phyloP scores from a whole-genome alignment of 2,888 invertebrate species.

The Drosophila barbarae region DNA sequence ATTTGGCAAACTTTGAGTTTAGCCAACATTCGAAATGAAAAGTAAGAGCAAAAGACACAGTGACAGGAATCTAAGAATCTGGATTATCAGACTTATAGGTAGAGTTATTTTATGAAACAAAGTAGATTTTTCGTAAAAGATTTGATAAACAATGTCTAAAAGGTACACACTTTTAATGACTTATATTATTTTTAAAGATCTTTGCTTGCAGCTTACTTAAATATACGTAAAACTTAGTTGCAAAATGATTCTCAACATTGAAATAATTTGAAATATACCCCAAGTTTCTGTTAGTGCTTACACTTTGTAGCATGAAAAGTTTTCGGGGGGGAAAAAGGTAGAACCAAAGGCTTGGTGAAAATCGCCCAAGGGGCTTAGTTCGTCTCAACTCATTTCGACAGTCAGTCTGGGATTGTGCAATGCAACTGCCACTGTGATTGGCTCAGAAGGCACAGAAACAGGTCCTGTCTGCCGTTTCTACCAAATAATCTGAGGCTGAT shows the following conservation, averaged over 20 bases:
- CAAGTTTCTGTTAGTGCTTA: neutral
- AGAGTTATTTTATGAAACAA: neutral
- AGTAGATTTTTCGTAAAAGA: neutral
- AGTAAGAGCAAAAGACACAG: conserved; percentile 4
- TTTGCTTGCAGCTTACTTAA: neutral
- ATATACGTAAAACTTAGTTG: neutral
- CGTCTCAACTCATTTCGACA: conserved; percentile 12
- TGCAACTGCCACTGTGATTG: conserved; percentile 25
- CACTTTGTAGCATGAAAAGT: conserved; percentile 3
- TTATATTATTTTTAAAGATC: neutral
- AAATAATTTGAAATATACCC: too few species aligned
- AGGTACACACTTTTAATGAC: neutral
- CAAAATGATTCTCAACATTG: neutral
- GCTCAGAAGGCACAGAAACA: conserved; percentile 24
- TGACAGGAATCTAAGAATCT: neutral
- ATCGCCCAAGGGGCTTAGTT: conserved; percentile 1
- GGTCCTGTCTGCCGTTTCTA: conserved; percentile 8
- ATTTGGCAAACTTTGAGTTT: conserved; percentile 67
- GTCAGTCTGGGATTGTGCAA: conserved; percentile 21
- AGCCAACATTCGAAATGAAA: conserved; percentile 67
- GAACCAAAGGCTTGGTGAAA: neutral
- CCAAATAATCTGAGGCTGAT: conserved; percentile 25
- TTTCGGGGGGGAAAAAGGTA: neutral
- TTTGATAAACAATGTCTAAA: too few species aligned
- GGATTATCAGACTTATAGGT: neutral